Evolutionary conservation across 2,113 vertebrate genomes (phyloP).

Genomic region (Catharus minimus): DNA sequence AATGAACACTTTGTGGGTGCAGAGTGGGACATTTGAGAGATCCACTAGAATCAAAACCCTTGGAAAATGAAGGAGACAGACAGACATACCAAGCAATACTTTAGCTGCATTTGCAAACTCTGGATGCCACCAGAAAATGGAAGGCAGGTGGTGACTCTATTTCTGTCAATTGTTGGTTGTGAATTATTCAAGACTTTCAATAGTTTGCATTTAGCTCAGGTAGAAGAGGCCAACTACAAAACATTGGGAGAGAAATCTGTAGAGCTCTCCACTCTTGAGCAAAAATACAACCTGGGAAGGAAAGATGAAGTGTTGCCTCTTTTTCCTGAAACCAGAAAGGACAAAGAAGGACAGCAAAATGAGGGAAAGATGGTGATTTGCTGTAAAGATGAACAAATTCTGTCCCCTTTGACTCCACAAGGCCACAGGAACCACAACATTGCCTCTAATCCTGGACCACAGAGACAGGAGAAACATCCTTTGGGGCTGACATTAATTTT

Average conservation of each 20-base stretch:
- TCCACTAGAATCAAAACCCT: not conserved
- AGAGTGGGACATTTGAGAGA: not conserved
- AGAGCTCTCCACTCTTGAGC: not conserved
- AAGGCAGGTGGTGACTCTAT: not conserved
- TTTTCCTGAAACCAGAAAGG: not conserved
- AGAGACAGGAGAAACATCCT: not conserved
- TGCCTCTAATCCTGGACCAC: not conserved
- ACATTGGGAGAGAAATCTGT: not conserved
- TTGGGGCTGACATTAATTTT: slow-evolving; percentile 7
- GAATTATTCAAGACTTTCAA: not conserved
- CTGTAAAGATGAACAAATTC: not conserved
- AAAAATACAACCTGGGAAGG: not conserved
- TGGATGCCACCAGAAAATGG: not conserved
- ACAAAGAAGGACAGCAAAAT: not conserved
- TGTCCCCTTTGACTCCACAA: not conserved
- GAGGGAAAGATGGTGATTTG: not conserved
- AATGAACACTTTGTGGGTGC: not conserved
- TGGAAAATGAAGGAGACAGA: not conserved
- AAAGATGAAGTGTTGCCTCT: not conserved
- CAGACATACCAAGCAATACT: not conserved
- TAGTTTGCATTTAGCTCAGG: not conserved
- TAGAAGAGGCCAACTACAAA: not conserved
- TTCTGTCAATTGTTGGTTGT: not conserved
- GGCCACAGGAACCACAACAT: not conserved
- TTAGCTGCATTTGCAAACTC: not conserved